Base-by-base conservation (phyloP, 1,140 invertebrate genomes). In the Bursaphelenchus mucronatus region DNA sequence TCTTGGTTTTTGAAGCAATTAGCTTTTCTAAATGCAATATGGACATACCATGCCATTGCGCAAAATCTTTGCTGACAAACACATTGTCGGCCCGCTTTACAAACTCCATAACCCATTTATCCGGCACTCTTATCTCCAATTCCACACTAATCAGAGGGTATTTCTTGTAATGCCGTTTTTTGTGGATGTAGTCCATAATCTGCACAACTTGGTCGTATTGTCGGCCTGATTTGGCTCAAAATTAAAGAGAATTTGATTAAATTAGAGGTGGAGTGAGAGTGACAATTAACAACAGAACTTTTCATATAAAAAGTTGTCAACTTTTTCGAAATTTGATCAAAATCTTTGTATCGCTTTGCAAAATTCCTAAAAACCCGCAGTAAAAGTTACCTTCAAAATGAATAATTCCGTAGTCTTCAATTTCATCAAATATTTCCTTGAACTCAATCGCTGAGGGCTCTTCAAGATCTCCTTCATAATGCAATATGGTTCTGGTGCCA, bases 311-410 rank as follows among this genome's bases (percentile, higher is more conserved):
- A 19, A n/a, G 6, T 49, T n/a, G 13, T 49, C 19, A n/a, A 3
- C 13, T 49, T 49, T 1, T 6, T 1, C 47, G 4, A 19, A 49
- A 49, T 4, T 49, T 49, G 1, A 49, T 49, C 47, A 49, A 49
- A 49, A 49, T 49, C 1, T 19, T 49, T 19, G 47, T 6, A 1
- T n/a, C 47, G 1, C 13, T 49, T 30, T 3, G 47, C 13, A 49
- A 1, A 1, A 49, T 6, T 6, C 13, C 47, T 49, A 6, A 2
- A 6, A 49, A 49, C 47, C 13, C 13, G 13, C 13, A n/a, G 47
- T 49, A 49, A 49, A 54, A 39, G 40, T 59, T n/a, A 59, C 57
- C 57, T 44, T 59, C 57, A 44, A 59, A 59, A 50, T 59, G 57
- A 39, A 59, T 39, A 6, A 13, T n/a, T 8, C 11, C 11, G 7